Percentiles rank a stretch among this genome's conserved stretches.
Evolutionary conservation across 2,113 vertebrate species (phyloP).

Genomic region (Ariopsis seemanni): DNA sequence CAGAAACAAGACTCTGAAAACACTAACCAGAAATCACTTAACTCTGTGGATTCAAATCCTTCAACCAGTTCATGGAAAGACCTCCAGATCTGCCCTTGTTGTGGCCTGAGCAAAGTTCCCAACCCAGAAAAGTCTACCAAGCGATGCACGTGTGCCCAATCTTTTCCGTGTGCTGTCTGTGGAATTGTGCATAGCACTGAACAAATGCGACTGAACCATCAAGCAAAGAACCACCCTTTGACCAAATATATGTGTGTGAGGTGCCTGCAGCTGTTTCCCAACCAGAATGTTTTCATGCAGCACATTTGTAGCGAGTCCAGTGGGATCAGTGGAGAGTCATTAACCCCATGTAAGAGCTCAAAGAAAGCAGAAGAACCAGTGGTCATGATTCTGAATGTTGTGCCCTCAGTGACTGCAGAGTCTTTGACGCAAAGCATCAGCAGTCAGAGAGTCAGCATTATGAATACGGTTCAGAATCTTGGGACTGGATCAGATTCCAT

Average conservation of each 20-base stretch:
- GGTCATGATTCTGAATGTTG: neutral
- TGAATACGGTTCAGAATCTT: neutral
- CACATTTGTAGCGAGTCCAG: conserved; percentile 57
- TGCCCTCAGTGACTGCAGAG: conserved; percentile 35
- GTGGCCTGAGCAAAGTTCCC: conserved; percentile 61
- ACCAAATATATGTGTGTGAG: conserved; percentile 57
- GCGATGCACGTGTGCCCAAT: conserved; percentile 43
- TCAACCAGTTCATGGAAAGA: neutral
- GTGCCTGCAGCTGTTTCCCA: conserved; percentile 66
- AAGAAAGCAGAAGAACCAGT: neutral
- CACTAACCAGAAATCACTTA: neutral
- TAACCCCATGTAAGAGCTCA: neutral
- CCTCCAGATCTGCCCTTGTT: conserved; percentile 53
- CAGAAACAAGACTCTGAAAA: neutral
- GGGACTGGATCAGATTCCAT: neutral
- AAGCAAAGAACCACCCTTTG: conserved; percentile 48
- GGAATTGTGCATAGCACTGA: conserved; percentile 47
- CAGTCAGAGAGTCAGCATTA: conserved; percentile 49
- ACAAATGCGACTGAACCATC: conserved; percentile 55
- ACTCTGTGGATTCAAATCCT: neutral
- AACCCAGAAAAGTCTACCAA: conserved; percentile 55
- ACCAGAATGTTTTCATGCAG: conserved; percentile 36
- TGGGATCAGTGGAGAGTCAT: neutral
- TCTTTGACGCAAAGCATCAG: neutral
- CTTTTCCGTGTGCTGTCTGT: conserved; percentile 57